Base-by-base conservation (phyloP, 2,797 vertebrate genomes). In the Siniperca undulata region DNA sequence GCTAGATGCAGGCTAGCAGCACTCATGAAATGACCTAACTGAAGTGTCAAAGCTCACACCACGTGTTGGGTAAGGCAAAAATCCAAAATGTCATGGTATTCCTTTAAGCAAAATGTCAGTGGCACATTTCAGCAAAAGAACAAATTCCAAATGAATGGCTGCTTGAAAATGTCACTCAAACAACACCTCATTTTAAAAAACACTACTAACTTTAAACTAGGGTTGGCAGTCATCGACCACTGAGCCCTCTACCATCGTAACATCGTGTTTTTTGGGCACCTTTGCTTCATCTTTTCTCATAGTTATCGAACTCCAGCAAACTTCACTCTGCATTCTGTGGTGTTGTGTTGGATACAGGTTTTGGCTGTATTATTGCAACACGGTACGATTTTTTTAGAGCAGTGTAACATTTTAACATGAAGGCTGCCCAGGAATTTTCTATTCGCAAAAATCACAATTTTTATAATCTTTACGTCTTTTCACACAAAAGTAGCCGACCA, bases 121-220 rank as follows among this genome's bases (percentile, higher is more conserved):
- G 53, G 65, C 61, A 64, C 70, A 78, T 70, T 78, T 70, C 70
- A 53, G 53, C 50, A 66, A 77, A 80, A 77, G 68, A 82, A 85
- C 74, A 79, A 76, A 64, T 62, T 66, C n/a, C 34, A 75, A 72
- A 82, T 68, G 50, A 82, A 71, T 48, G 14, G 24, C 74, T 77
- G 53, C 70, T 78, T 76, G 48, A 40, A 84, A 83, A 84, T 84
- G 73, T 86, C 85, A 82, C 71, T 81, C 71, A 80, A 22, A 69
- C 48, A 5, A 68, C 64, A 53, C 30, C 14, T 56, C 9, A 46
- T 64, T 76, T 20, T 69, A 19, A 61, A 62, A 50, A 74, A 58
- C 17, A 34, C 53, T 22, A 42, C 22, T 52, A 22, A 70, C 61
- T 69, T 64, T 48, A 16, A 59, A n/a, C 24, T 36, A 36, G 36